phyloP scores from a whole-genome alignment of 2,888 invertebrate species.

The Nycteola revayana region DNA sequence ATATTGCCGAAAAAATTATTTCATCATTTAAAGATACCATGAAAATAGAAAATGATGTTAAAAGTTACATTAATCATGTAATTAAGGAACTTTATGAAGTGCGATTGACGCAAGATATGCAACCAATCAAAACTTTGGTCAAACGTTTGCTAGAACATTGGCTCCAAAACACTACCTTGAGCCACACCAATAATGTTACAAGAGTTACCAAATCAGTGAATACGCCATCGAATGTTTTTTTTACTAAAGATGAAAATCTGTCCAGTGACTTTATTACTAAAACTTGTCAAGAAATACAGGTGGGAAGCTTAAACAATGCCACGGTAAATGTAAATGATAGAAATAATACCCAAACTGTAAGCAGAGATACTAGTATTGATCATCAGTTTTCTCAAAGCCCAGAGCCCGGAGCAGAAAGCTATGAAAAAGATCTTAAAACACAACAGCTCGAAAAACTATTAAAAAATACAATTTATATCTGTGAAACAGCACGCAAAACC shows the following conservation, averaged over 20 bases:
- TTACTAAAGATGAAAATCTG: constrained; percentile 52
- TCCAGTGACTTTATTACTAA: constrained; percentile 43
- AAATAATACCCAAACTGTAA: constrained; percentile 6
- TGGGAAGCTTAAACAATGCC: constrained; percentile 9
- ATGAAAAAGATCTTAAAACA: constrained; percentile 55
- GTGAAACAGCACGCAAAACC: constrained; percentile 41
- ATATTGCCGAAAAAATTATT: constrained; percentile 53
- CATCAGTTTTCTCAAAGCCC: constrained; percentile 18
- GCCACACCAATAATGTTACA: constrained; percentile 39
- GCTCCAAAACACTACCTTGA: constrained; percentile 49
- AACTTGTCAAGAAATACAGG: constrained; percentile 52
- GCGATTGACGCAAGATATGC: constrained; percentile 36
- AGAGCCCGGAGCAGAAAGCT: constrained; percentile 43
- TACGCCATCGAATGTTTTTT: constrained; percentile 48
- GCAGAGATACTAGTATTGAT: constrained; percentile 8
- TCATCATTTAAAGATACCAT: constrained; percentile 45
- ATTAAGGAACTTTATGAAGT: constrained; percentile 55
- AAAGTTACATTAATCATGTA: constrained; percentile 48
- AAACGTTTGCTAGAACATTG: constrained; percentile 61
- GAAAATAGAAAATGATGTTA: constrained; percentile 26
- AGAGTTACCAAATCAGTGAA: constrained; percentile 44
- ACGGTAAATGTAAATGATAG: not conserved
- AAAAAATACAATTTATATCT: constrained; percentile 63
- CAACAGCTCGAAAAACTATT: constrained; percentile 62
- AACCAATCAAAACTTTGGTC: constrained; percentile 59